phyloP scores from a whole-genome alignment of 2,113 vertebrate genomes.

The Chlorodrepanis virens region DNA sequence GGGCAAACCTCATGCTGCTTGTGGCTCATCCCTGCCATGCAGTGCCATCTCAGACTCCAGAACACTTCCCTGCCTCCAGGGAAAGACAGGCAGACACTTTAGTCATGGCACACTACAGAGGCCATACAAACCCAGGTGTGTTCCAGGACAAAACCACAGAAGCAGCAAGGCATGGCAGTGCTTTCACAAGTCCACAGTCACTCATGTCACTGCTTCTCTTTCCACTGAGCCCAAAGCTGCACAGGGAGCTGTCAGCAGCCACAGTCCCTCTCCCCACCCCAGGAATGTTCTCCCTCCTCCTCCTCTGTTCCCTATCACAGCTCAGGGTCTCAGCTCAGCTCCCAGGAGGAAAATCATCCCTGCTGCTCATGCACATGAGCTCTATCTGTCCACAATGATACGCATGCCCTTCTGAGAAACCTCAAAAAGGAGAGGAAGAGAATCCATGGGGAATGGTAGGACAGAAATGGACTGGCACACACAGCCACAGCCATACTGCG shows the following conservation, averaged over 20 bases:
- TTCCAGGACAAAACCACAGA: neutral
- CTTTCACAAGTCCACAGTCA: neutral
- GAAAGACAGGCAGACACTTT: neutral
- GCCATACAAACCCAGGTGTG: conserved; percentile 25
- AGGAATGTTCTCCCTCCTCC: neutral
- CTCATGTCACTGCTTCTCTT: neutral
- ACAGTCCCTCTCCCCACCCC: neutral
- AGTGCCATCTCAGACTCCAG: neutral
- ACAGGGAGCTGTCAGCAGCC: neutral
- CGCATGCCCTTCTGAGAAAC: neutral
- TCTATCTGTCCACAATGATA: neutral
- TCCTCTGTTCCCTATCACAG: neutral
- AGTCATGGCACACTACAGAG: neutral
- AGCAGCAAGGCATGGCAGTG: neutral
- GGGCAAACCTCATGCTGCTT: neutral
- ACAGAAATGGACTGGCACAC: neutral
- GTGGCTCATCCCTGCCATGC: neutral
- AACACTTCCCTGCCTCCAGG: neutral
- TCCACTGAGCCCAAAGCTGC: rapidly evolving
- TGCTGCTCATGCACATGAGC: neutral
- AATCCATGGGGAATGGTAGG: neutral
- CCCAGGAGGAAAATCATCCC: neutral
- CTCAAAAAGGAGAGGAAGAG: neutral
- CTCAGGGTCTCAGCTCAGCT: neutral
- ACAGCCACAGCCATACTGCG: neutral